These are phyloP conservation scores for Cephus cinctus DNA, from an alignment of 1,140 invertebrate species.

Conservation along the genomic window DNA sequence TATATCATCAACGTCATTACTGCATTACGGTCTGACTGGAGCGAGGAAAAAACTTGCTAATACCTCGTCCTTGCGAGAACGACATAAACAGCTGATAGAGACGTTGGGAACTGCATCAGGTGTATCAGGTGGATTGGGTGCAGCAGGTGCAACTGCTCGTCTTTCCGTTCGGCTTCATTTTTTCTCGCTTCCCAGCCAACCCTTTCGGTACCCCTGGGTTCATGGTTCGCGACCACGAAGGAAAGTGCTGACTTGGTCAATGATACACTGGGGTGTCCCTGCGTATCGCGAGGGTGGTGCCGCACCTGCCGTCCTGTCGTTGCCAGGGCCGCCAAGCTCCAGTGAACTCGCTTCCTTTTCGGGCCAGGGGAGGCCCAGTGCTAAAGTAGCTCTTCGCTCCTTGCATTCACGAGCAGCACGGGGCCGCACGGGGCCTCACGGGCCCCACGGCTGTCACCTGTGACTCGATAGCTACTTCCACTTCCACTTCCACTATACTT, in stretches of 20 bases:
- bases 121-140: too few species aligned
- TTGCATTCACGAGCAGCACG: too few species aligned
- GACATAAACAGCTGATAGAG: too few species aligned
- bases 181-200: neutral
- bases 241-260: too few species aligned
- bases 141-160: too few species aligned
- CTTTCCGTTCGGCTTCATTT: neutral
- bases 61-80: constrained; percentile 19
- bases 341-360: constrained; percentile 43
- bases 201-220: neutral
- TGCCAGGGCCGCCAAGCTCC: constrained; percentile 37
- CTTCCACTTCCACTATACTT: neutral
- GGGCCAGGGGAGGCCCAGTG: too few species aligned
- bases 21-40: constrained; percentile 33
- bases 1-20: constrained; percentile 50
- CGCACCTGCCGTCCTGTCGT: constrained; percentile 29
- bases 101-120: too few species aligned
- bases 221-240: neutral
- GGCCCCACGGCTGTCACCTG: neutral
- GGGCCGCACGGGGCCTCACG: too few species aligned
- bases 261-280: too few species aligned
- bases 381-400: too few species aligned
- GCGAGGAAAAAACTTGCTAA: constrained; percentile 22
- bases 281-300: neutral
- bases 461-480: neutral